These are phyloP conservation scores for Anastatus disparis DNA, from an alignment of 1,140 invertebrate species.

Conservation along the genomic window DNA sequence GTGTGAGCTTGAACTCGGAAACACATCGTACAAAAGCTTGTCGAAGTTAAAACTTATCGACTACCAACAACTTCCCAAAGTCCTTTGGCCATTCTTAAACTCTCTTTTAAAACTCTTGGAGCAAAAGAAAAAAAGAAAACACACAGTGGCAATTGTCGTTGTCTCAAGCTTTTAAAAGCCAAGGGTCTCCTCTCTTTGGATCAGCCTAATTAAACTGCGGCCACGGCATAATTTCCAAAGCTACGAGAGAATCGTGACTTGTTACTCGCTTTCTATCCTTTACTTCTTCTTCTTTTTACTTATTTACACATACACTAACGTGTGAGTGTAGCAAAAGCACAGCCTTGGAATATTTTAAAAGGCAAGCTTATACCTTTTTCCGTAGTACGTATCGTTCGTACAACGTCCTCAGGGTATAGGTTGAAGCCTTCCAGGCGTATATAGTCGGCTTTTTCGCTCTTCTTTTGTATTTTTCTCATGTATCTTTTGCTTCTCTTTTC, in stretches of 20 bases:
- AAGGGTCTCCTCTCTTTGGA: neutral
- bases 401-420: slow-evolving; percentile 14
- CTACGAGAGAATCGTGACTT: neutral
- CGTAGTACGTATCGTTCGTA: too few species aligned
- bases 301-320: too few species aligned
- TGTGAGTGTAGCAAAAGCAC: too few species aligned
- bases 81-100: slow-evolving; percentile 2
- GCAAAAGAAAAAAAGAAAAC: too few species aligned
- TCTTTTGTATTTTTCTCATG: neutral
- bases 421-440: neutral
- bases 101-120: neutral
- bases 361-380: neutral
- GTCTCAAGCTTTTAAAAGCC: neutral
- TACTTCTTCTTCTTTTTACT: slow-evolving; percentile 5
- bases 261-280: too few species aligned
- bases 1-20: neutral
- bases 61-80: neutral
- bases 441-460: neutral
- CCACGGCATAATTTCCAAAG: slow-evolving; percentile 6
- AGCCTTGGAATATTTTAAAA: slow-evolving; percentile 30
- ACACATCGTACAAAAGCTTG: neutral
- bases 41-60: neutral
- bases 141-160: neutral
- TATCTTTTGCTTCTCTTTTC: too few species aligned
- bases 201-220: slow-evolving; percentile 24